Evolutionary conservation across 2,113 vertebrate genomes (phyloP), one percentile per base, ranked within the genome.

Genomic region (Prinia subflava): DNA sequence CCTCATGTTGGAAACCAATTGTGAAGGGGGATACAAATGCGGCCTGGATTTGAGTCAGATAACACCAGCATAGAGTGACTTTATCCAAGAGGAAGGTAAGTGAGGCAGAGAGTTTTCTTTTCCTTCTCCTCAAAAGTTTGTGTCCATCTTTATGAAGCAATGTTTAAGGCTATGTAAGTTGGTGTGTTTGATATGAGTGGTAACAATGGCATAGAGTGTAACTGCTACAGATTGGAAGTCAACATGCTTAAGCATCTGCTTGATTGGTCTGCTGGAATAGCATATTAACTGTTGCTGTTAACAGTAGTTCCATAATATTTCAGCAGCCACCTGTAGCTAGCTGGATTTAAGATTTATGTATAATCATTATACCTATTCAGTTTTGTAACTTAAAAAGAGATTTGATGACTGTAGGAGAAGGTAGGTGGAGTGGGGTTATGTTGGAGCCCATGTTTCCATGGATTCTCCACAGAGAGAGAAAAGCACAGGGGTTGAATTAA

Each of bases 1-100:
- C 17, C 0, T 2, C 16, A 7, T 35, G 33, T 10, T 79, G 68
- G 57, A 83, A 68, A 25, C 25, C 28, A n/a, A 0, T 19, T 70
- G 37, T 79, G 79, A 55, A 33, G 21, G 10, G 41, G 17, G 24
- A 11, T 41, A 53, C 25, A 57, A 82, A 33, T 37, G 15, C 80
- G 81, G 59, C 39, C 55, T 73, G n/a, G 52, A 39, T 46, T 41
- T 39, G 52, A 71, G 27, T 9, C 75, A 52, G 19, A 1, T 39
- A 42, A 16, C 16, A 46, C 17, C 39, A 83, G 55, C 23, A 8
- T 20, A 19, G 47, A 31, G 50, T 39, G 52, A 79, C 8, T 20
- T 75, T 67, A 56, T 5, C 11, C 0, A 2, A 75, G 41, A 47
- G 5, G 15, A 71, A 75, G 57, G 60, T 64, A 47, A 89, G 33